Percentiles rank a stretch among this genome's conserved stretches.
Conservation (phyloP, 1,140 invertebrate species). For the Drosophila punjabiensis region DNA sequence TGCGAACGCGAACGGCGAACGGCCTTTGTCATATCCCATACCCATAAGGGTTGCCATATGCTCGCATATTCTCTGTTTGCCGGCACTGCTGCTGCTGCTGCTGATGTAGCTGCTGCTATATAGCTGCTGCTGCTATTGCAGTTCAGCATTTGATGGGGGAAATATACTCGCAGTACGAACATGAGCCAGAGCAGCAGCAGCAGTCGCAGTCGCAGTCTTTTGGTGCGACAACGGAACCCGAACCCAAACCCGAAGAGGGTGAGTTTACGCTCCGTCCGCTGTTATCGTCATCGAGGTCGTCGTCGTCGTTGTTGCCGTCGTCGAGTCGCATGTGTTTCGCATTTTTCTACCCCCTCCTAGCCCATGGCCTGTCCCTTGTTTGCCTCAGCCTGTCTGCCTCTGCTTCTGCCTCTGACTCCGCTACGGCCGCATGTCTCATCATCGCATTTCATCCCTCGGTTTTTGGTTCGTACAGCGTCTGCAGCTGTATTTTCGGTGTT, state of each 20-base stretch:
- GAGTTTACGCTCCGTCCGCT: slow-evolving; percentile 68
- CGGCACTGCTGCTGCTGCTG: slow-evolving; percentile 12
- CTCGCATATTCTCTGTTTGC: slow-evolving; percentile 70
- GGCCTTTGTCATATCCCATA: slow-evolving; percentile 52
- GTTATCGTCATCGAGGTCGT: slow-evolving; percentile 77
- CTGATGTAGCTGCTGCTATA: neutral
- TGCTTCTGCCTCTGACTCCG: slow-evolving; percentile 33
- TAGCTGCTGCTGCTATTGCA: slow-evolving; percentile 23
- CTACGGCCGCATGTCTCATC: slow-evolving; percentile 44
- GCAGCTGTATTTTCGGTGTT: slow-evolving; percentile 65
- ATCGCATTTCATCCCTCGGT: slow-evolving; percentile 72
- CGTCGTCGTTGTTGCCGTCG: slow-evolving; percentile 47
- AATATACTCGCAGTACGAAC: slow-evolving; percentile 36
- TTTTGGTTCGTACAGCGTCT: slow-evolving; percentile 49
- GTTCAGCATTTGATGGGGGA: slow-evolving; percentile 57
- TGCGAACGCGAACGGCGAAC: slow-evolving; percentile 31
- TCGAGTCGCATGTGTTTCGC: slow-evolving; percentile 78
- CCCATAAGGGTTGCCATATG: slow-evolving; percentile 80
- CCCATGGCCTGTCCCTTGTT: slow-evolving; percentile 23
- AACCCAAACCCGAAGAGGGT: slow-evolving; percentile 41
- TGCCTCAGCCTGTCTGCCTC: slow-evolving; percentile 20
- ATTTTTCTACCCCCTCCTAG: slow-evolving; percentile 73
- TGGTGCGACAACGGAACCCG: slow-evolving; percentile 14
- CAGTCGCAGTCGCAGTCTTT: neutral
- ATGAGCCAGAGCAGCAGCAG: slow-evolving; percentile 4